Evolutionary conservation across 2,797 vertebrate species (phyloP), one percentile per base, ranked within the genome.

Genomic region (Notoglanidium macrostoma): DNA sequence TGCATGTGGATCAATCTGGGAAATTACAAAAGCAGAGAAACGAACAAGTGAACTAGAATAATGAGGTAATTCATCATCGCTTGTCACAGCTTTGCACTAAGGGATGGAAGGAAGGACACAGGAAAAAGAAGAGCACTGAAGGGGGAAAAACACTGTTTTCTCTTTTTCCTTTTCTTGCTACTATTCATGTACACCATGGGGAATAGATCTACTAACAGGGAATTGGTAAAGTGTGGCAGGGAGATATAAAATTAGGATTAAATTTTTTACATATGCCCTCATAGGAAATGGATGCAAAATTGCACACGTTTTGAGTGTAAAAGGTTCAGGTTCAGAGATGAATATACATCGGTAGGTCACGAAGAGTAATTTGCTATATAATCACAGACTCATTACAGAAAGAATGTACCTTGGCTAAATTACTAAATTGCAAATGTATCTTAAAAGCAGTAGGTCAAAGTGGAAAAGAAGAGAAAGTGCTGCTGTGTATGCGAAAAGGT

Each of bases 51-150:
- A 90, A 89, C 90, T 77, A 82, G 91, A 89, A 90, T 92, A 91
- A 92, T 92, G 90, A 91, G 91, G 89, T 90, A 90, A 92, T 92
- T 92, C 90, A 92, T 92, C 90, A 91, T 89, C 77, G 89, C 89
- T 90, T 92, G 89, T 90, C 90, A 92, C 86, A 86, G 87, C 61
- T 55, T 84, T 79, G 89, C 74, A 87, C 86, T 88, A 73, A 86
- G 88, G 87, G 85, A 89, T 55, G 79, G 89, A 78, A 88, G 84
- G 81, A 89, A 81, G 67, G 86, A 83, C 81, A 83, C 81, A 83
- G 77, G 77, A 87, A 85, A 87, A 83, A 72, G 67, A 74, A 57
- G 19, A 72, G 82, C 40, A 74, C 59, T 57, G 32, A 81, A 54
- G 79, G 79, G 72, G 61, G 61, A 29, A 83, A 88, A 88, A 83